phyloP scores from a whole-genome alignment of 2,888 invertebrate species.

The Caenorhabditis sinica region DNA sequence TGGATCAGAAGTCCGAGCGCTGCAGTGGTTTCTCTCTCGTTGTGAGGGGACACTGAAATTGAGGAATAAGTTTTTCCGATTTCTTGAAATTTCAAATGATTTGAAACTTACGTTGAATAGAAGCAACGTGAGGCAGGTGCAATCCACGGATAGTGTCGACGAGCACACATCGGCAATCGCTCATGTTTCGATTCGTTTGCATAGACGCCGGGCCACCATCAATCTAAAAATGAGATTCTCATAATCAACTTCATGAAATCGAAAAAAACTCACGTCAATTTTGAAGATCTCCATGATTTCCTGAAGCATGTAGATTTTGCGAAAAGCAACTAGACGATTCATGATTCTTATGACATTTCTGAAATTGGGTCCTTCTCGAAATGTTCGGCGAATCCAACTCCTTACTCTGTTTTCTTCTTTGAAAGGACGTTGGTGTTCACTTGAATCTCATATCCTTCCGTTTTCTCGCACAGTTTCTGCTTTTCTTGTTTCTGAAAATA shows the following conservation, averaged over 20 bases:
- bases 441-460: slow-evolving; percentile 14
- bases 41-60: slow-evolving; percentile 85
- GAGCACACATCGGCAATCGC: slow-evolving; percentile 62
- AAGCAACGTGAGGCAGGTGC: slow-evolving; percentile 73
- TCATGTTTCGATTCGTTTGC: slow-evolving; percentile 7
- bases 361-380: background rate
- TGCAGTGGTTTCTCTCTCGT: slow-evolving; percentile 89
- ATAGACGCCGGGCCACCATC: slow-evolving; percentile 65
- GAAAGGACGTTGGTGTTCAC: background rate
- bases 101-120: slow-evolving; percentile 61
- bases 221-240: slow-evolving; percentile 30
- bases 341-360: slow-evolving; percentile 18
- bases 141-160: slow-evolving; percentile 75
- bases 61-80: too few relatives aligned
- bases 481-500: slow-evolving; percentile 44
- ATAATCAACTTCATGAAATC: too few relatives aligned
- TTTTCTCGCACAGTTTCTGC: slow-evolving; percentile 34
- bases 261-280: slow-evolving; percentile 49
- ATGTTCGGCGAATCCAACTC: background rate
- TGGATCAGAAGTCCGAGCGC: slow-evolving; percentile 93
- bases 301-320: slow-evolving; percentile 51
- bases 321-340: slow-evolving; percentile 31
- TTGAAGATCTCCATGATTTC: slow-evolving; percentile 63
- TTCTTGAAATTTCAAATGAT: background rate
- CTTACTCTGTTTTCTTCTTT: slow-evolving; percentile 24